phyloP scores from a whole-genome alignment of 2,113 vertebrate genomes.

The Zapornia atra region DNA sequence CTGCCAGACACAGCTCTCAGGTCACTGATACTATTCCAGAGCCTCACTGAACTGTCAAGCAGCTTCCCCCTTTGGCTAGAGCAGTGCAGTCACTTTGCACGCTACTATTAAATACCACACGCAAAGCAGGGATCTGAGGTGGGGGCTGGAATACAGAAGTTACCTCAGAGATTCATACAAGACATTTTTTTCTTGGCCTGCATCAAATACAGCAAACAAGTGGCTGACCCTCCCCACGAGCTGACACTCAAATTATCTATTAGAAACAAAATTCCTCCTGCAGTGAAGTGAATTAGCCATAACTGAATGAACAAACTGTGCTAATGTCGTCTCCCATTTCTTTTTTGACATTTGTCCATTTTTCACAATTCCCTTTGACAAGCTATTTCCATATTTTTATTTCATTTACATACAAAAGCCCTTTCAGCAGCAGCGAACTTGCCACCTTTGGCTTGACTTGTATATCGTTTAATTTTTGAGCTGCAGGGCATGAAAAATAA shows the following conservation, averaged over 20 bases:
- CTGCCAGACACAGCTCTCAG: not conserved
- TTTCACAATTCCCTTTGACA: not conserved
- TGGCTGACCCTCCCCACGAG: not conserved
- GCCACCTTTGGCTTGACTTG: not conserved
- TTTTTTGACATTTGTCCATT: not conserved
- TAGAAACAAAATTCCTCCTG: not conserved
- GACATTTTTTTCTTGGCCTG: not conserved
- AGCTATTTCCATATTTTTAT: not conserved
- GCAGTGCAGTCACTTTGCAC: not conserved
- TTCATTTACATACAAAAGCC: not conserved
- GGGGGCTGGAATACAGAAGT: not conserved
- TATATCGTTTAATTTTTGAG: not conserved
- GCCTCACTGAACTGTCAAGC: not conserved
- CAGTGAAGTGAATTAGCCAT: not conserved
- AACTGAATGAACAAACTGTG: not conserved
- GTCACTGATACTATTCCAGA: no score
- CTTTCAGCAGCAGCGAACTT: not conserved
- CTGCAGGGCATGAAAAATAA: not conserved
- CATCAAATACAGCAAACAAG: not conserved
- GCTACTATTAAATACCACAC: not conserved
- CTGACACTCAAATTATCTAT: not conserved
- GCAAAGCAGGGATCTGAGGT: rapidly evolving
- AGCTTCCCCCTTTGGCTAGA: not conserved
- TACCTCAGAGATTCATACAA: not conserved
- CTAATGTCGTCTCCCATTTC: not conserved